Evolutionary conservation across 2,113 vertebrate species (phyloP).

Genomic region (Butastur rufipennis): DNA sequence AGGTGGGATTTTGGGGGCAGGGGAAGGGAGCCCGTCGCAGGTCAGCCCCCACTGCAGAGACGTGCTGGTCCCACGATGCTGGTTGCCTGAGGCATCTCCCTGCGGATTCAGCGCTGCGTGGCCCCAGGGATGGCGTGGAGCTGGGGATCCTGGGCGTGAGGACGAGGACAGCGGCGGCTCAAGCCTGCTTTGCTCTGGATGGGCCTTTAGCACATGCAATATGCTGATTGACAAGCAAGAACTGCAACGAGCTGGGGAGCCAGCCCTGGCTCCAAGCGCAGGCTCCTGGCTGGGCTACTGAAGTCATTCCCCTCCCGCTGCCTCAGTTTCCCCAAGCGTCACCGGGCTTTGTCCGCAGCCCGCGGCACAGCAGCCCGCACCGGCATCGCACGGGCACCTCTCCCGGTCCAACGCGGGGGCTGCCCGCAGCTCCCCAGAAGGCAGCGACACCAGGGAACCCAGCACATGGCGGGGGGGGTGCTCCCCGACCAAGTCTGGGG

Average conservation of each 20-base stretch:
- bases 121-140: not conserved
- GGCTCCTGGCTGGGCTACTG: not conserved
- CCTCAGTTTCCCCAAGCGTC: not conserved
- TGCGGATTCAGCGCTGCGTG: rapidly evolving
- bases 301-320: not conserved
- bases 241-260: not conserved
- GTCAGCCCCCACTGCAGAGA: not conserved
- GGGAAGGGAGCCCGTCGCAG: not conserved
- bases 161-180: not conserved
- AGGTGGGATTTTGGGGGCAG: not conserved
- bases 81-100: rapidly evolving
- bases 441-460: not conserved
- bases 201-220: conserved; percentile 24
- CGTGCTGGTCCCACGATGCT: not conserved
- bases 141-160: rapidly evolving
- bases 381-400: not conserved
- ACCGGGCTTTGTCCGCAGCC: not conserved
- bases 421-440: conserved; percentile 26
- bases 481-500: not conserved
- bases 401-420: not conserved
- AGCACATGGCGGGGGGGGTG: not conserved
- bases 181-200: not conserved
- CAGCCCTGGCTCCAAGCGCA: rapidly evolving
- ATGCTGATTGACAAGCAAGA: not conserved
- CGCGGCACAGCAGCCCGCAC: not conserved